Base-by-base conservation (phyloP, 1,140 invertebrate species). In the Papilio glaucus region DNA sequence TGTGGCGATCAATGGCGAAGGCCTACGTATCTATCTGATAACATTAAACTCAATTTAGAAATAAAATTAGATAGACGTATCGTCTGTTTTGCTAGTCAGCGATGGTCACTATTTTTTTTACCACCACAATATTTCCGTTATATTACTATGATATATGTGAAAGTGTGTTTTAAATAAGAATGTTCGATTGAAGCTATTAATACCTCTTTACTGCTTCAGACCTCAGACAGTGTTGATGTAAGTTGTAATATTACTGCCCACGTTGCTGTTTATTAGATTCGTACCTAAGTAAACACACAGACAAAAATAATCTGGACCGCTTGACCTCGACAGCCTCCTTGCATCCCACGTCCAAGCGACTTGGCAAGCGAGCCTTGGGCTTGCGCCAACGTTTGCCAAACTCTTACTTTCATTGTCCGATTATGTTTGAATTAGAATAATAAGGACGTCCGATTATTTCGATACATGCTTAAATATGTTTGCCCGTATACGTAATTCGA, bases 391-490 rank as follows among this genome's bases (percentile, higher is more conserved):
- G 75, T 79, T 72, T 71, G 70, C 74, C 72, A 62, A 78, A 74
- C 82, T 81, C 79, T 85, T 82, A 87, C 87, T 88, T 86, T 87
- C 83, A 86, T 87, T 84, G 83, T 86, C 81, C 84, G 70, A 78
- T 77, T 80, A 70, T 77, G 68, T 73, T 77, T 80, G 79, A 72
- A 81, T 82, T 78, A 85, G 79, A 84, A 84, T 80, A 73, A 78
- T 80, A 73, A 78, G 78, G 74, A 73, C 79, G 49, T 69, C 78
- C 62, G 21, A 72, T 39, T 9, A 39, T 38, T 63, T 63, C 37
- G 9, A 38, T 21, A 37, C 61, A 12, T 63, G 9, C 15, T 63
- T 63, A 63, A 63, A 63, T 39, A 63, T 37, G 8, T 62, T 62
- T 39, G 61, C 37, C 37, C 33, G 37, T 63, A 38, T 39, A 21